Evolutionary conservation across 1,140 invertebrate genomes (phyloP).

Genomic region (Diplogasteroides magnus): DNA sequence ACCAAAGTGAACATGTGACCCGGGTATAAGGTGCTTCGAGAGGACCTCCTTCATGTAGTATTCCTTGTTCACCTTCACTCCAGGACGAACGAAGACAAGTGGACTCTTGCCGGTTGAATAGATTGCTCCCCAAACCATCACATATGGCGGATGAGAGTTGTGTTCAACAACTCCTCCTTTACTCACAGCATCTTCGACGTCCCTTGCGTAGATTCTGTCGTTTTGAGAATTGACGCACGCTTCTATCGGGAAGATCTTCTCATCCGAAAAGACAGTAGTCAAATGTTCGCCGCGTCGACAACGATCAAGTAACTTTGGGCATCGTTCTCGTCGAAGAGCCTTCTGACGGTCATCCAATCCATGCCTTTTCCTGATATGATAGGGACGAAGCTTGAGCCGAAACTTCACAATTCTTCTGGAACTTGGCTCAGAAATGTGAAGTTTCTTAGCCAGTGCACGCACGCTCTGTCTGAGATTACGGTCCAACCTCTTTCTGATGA

Average conservation of each 20-base stretch:
- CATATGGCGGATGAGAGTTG: not conserved
- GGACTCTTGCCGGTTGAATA: not conserved
- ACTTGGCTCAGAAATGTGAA: not conserved
- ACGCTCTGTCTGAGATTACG: not conserved
- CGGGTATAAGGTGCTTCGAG: conserved; percentile 7
- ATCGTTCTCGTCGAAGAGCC: not conserved
- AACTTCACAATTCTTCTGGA: conserved; percentile 6
- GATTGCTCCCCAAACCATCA: not conserved
- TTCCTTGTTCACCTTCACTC: not conserved
- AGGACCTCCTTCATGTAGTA: not conserved
- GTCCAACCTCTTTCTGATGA: not conserved
- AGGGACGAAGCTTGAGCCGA: not conserved
- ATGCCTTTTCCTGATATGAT: not conserved
- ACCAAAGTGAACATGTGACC: not conserved
- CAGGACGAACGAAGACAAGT: not conserved
- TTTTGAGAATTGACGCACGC: conserved; percentile 4
- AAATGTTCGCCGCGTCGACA: not conserved
- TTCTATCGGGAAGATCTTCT: not conserved
- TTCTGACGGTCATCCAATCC: not conserved
- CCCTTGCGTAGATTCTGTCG: not conserved
- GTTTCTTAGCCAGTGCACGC: not conserved
- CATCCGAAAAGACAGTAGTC: conserved; percentile 3
- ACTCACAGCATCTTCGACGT: not conserved
- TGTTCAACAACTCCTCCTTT: not conserved
- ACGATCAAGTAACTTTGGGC: not conserved